Evolutionary conservation across 1,140 invertebrate species (phyloP), one percentile per base, ranked within the genome.

Genomic region (Bombus superbus): DNA sequence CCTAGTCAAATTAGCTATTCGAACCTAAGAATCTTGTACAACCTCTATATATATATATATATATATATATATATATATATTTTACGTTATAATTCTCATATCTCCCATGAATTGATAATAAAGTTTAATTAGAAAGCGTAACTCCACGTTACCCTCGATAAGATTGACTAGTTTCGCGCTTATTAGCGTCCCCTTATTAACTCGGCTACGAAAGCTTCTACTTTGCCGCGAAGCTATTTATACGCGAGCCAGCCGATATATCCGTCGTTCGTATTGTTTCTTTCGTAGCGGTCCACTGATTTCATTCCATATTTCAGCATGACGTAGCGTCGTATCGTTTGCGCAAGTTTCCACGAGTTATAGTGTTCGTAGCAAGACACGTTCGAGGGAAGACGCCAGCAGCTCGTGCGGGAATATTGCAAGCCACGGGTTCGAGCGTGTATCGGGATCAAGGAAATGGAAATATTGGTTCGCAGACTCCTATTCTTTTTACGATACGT

Each of bases 391-490:
- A 53, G 73, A 25, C 18, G 47, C 40, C 15, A 72, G n/a, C 13
- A 38, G 74, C 28, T 47, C 59, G 81, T 59, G 40, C 59, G 62
- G 75, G 72, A 66, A 77, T 83, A 83, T 83, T 68, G 81, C 59
- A 32, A 68, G 42, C 59, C 59, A n/a, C 28, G 40, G 66, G 18
- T 74, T 38, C 18, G 18, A 35, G 28, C 15, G 59, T 53, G 32
- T 66, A 75, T 53, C 72, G 42, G 5, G 40, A 83, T 66, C 81
- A 75, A 53, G 42, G 32, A 32, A 62, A 75, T 66, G 81, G 59
- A 76, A 68, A 83, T 83, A 83, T 83, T 68, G 73, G 44, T 32
- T 77, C 40, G 35, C 4, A 25, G 73, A 76, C n/a, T 40, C 28
- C 28, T 22, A 13, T 40, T 68, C 42, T 75, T 66, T 53, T 66